These are phyloP conservation scores for Acanthopagrus latus DNA, from an alignment of 2,797 vertebrate species.

Conservation along the genomic window DNA sequence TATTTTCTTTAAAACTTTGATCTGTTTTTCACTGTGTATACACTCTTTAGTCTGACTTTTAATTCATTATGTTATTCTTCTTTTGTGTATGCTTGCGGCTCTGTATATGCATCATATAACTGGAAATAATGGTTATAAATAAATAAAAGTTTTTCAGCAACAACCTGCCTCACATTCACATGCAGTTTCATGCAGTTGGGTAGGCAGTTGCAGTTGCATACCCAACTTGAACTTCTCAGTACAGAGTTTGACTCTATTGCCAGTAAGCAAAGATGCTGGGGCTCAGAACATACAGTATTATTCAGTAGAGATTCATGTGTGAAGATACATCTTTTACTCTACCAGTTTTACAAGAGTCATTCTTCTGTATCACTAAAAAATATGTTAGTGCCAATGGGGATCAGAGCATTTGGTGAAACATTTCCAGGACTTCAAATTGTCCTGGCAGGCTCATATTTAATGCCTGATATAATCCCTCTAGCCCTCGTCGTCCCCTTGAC, in stretches of 20 bases:
- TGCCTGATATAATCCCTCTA: conserved; percentile 27
- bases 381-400: background rate
- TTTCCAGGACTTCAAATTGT: background rate
- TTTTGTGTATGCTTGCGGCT: background rate
- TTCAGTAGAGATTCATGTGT: background rate
- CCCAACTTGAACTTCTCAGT: background rate
- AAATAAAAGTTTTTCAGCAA: background rate
- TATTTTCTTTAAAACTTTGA: background rate
- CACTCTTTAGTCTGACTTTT: background rate
- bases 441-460: background rate
- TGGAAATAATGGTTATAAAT: background rate
- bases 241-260: background rate
- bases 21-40: background rate
- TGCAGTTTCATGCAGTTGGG: background rate
- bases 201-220: background rate
- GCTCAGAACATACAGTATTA: background rate
- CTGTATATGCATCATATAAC: background rate
- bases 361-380: background rate
- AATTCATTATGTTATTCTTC: background rate
- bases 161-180: background rate
- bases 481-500: background rate
- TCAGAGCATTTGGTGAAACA: background rate
- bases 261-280: background rate
- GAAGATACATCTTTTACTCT: no score
- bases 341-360: no score